Evolutionary conservation across 2,888 invertebrate genomes (phyloP).

Genomic region (Watsonalla binaria): DNA sequence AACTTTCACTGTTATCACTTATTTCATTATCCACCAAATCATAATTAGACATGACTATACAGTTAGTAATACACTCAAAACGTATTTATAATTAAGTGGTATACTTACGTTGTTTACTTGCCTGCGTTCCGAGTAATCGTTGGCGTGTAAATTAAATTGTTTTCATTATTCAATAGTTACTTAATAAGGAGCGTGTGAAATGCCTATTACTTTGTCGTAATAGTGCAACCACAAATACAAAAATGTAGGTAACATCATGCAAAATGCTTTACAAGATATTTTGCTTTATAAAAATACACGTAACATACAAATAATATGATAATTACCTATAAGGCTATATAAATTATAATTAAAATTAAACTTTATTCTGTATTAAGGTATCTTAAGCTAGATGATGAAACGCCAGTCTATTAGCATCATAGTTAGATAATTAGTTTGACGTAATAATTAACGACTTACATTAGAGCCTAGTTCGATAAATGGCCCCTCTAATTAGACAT

Average conservation of each 20-base stretch:
- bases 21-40: background rate
- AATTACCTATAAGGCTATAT: background rate
- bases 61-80: background rate
- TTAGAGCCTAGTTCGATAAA: background rate
- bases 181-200: conserved; percentile 33
- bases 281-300: background rate
- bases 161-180: conserved; percentile 37
- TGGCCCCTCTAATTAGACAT: background rate
- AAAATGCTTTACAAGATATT: background rate
- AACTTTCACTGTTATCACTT: background rate
- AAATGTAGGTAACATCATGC: background rate
- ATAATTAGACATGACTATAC: background rate
- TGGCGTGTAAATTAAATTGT: conserved; percentile 45
- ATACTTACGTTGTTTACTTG: conserved; percentile 31
- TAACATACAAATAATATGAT: no score
- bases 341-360: background rate
- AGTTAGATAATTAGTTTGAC: background rate
- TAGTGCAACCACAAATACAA: conserved; percentile 4
- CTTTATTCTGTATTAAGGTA: background rate
- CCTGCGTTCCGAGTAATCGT: conserved; percentile 26
- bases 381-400: background rate
- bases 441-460: background rate
- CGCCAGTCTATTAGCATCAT: background rate
- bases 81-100: conserved; percentile 1
- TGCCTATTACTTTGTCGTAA: conserved; percentile 7